Conservation (phyloP, 1,140 invertebrate species). For the Drosophila chauvacae region DNA sequence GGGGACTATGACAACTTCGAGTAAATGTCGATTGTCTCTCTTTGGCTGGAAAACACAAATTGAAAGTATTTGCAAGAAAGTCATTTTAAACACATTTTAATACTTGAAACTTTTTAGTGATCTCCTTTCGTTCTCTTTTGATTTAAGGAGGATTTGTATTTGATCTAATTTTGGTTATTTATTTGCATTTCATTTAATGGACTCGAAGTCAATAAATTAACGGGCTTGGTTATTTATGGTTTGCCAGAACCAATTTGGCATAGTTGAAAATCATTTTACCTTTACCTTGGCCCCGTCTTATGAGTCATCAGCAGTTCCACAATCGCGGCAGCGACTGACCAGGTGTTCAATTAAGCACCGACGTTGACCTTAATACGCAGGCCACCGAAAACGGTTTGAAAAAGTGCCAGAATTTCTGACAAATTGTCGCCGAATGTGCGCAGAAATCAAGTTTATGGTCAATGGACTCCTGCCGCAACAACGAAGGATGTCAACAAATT, state of each 20-base stretch:
- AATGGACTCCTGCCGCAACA: slow-evolving; percentile 54
- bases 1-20: no score
- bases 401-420: slow-evolving; percentile 79
- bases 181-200: background rate
- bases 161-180: background rate
- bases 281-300: slow-evolving; percentile 36
- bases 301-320: slow-evolving; percentile 66
- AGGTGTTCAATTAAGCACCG: slow-evolving; percentile 81
- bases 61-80: background rate
- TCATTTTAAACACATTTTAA: background rate
- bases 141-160: background rate
- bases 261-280: slow-evolving; percentile 26
- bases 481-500: slow-evolving; percentile 52
- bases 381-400: slow-evolving; percentile 55
- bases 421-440: slow-evolving; percentile 77
- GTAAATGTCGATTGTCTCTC: background rate
- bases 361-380: slow-evolving; percentile 79
- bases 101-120: no score
- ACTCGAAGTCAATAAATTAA: slow-evolving; percentile 3
- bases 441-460: slow-evolving; percentile 81
- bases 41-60: background rate
- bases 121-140: background rate
- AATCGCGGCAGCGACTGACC: slow-evolving; percentile 58
- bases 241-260: slow-evolving; percentile 17
- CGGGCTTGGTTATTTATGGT: slow-evolving; percentile 7